Conservation (phyloP, 2,797 vertebrate genomes). For the Neosilurus mollespiculum region DNA sequence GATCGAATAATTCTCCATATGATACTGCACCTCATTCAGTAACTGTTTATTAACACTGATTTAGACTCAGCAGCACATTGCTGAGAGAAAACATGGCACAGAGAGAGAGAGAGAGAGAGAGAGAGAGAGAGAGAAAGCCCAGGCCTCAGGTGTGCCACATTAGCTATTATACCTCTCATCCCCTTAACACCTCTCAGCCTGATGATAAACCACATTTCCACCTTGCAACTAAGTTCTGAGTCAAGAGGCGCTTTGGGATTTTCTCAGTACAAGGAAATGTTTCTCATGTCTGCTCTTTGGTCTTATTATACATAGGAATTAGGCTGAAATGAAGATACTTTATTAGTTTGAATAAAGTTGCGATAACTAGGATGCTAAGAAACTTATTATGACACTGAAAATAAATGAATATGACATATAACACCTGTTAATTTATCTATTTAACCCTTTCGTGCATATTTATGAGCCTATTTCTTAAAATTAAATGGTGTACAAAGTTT, state of each 20-base stretch:
- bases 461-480: too few relatives aligned
- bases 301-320: neutral
- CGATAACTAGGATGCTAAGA: too few relatives aligned
- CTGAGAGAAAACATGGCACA: neutral
- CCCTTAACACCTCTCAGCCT: neutral
- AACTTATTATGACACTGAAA: too few relatives aligned
- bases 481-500: too few relatives aligned
- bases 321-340: neutral
- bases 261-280: neutral
- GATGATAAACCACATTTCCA: neutral
- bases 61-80: neutral
- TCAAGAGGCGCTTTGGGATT: neutral
- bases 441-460: too few relatives aligned
- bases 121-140: neutral
- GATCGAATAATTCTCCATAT: too few relatives aligned
- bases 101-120: neutral
- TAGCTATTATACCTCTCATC: neutral
- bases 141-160: neutral
- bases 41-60: too few relatives aligned
- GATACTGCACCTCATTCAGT: too few relatives aligned
- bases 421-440: too few relatives aligned
- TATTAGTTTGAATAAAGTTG: too few relatives aligned
- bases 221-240: neutral
- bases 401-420: too few relatives aligned
- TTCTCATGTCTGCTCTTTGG: neutral